Evolutionary conservation across 2,113 vertebrate species (phyloP).

Genomic region (Lophotis ruficrista): DNA sequence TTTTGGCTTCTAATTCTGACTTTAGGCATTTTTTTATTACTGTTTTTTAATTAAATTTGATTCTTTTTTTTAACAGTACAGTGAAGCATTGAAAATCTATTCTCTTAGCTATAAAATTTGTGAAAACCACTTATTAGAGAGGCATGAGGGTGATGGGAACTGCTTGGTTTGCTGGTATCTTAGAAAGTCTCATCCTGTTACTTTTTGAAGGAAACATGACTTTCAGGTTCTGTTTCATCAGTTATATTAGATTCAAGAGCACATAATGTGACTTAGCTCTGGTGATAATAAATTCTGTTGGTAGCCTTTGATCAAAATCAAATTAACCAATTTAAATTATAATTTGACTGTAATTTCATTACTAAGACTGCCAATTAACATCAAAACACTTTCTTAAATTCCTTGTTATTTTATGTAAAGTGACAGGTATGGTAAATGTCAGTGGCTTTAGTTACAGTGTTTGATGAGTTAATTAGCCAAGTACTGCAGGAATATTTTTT

Average conservation of each 20-base stretch:
- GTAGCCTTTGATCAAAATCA: neutral
- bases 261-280: neutral
- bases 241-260: neutral
- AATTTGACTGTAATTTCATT: neutral
- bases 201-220: neutral
- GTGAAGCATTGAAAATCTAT: neutral
- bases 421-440: neutral
- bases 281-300: neutral
- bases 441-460: neutral
- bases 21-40: neutral
- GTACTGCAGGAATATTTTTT: neutral
- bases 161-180: neutral
- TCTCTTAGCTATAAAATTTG: neutral
- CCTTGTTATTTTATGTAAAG: neutral
- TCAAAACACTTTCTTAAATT: neutral
- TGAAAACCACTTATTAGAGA: neutral
- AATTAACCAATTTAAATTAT: neutral
- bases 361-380: neutral
- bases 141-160: neutral
- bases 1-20: neutral
- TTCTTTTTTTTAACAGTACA: neutral
- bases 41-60: neutral
- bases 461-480: constrained; percentile 11
- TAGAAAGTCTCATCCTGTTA: neutral
- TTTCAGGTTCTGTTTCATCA: neutral